Conservation (phyloP, 2,888 invertebrate genomes). For the Heliconius charithonia region DNA sequence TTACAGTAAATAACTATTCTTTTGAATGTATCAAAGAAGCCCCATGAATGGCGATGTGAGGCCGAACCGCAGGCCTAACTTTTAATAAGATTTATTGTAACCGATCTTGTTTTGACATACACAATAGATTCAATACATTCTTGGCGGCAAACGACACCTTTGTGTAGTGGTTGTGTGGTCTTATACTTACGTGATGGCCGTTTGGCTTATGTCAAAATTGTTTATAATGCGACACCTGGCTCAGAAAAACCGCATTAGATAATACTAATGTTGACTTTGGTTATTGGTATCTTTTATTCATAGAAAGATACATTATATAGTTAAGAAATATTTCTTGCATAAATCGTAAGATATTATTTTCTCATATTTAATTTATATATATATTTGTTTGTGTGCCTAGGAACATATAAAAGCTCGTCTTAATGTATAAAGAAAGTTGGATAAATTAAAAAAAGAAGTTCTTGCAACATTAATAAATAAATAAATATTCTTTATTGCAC, state of each 20-base stretch:
- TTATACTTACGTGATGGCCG: slow-evolving; percentile 52
- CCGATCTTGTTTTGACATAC: slow-evolving; percentile 83
- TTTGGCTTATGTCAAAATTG: slow-evolving; percentile 73
- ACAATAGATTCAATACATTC: slow-evolving; percentile 68
- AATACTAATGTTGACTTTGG: slow-evolving; percentile 34
- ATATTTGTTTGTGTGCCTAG: not conserved
- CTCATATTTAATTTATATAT: not conserved
- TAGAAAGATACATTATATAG: not conserved
- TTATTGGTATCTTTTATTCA: slow-evolving; percentile 9
- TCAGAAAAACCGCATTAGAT: slow-evolving; percentile 14
- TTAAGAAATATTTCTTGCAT: not conserved
- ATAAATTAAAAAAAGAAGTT: not conserved
- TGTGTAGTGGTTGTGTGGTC: slow-evolving; percentile 82
- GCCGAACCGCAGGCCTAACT: slow-evolving; percentile 56
- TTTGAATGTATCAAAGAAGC: slow-evolving; percentile 64
- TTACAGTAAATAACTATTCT: slow-evolving; percentile 75
- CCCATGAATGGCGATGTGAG: slow-evolving; percentile 72
- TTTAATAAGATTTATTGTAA: slow-evolving; percentile 84
- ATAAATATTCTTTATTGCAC: no score
- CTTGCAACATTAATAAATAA: no score
- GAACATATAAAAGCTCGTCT: not conserved
- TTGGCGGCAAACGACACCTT: slow-evolving; percentile 72
- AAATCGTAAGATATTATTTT: not conserved
- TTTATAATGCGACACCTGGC: slow-evolving; percentile 69
- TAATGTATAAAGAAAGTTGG: not conserved